Evolutionary conservation across 2,797 vertebrate species (phyloP).

Genomic region (Ctenopoma kingsleyae): DNA sequence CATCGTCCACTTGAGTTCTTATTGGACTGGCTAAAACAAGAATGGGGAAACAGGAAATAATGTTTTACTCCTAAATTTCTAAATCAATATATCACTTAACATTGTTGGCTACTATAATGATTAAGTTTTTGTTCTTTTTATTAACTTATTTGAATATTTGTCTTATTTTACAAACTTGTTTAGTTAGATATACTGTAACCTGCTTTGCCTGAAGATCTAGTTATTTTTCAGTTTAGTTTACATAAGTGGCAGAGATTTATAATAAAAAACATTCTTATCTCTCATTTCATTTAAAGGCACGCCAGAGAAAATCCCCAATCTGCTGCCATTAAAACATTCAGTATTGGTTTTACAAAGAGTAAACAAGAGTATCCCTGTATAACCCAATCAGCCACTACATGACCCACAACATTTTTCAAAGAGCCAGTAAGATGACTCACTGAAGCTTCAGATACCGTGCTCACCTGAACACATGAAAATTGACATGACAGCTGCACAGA

Average conservation of each 20-base stretch:
- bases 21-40: conserved; percentile 38
- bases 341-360: not conserved
- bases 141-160: not conserved
- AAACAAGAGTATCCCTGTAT: not conserved
- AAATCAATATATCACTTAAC: not conserved
- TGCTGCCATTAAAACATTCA: not conserved
- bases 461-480: conserved; percentile 65
- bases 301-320: not conserved
- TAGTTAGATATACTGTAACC: not conserved
- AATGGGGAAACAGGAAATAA: not conserved
- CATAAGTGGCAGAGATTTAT: not conserved
- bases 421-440: not conserved
- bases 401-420: not conserved
- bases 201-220: not conserved
- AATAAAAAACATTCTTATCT: not conserved
- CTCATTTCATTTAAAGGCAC: not conserved
- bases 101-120: not conserved
- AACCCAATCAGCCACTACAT: not conserved
- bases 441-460: conserved; percentile 26
- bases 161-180: not conserved
- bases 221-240: not conserved
- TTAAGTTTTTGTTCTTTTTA: not conserved
- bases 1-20: conserved; percentile 9
- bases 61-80: not conserved
- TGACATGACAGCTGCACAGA: conserved; percentile 49